These are phyloP conservation scores for Subacronicta megacephala DNA, from an alignment of 2,888 invertebrate genomes.

Conservation along the genomic window DNA sequence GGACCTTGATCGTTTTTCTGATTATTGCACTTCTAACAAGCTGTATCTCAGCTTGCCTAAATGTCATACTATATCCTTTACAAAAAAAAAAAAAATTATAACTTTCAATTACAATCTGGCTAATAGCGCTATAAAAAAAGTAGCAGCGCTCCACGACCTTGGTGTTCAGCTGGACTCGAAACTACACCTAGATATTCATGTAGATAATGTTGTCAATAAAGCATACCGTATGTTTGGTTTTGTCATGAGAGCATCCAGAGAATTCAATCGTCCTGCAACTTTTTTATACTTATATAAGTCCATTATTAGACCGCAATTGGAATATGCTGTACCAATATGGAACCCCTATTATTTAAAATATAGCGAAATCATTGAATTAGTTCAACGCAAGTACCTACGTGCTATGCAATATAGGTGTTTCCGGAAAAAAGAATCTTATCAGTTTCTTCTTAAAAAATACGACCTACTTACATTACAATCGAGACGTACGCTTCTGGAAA, in stretches of 20 bases:
- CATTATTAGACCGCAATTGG: no score
- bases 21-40: constrained; percentile 2
- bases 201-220: background rate
- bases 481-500: background rate
- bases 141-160: background rate
- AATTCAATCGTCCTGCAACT: no score
- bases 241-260: background rate
- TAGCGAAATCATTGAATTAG: background rate
- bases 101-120: no score
- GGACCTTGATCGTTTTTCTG: constrained; percentile 2
- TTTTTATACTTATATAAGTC: constrained; percentile 74
- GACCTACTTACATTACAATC: background rate
- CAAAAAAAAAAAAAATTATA: constrained; percentile 3
- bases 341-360: background rate
- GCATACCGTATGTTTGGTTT: constrained; percentile 2
- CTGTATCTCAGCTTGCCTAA: constrained; percentile 1
- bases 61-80: constrained; percentile 1
- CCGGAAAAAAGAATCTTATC: background rate
- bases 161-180: background rate
- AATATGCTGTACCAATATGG: background rate
- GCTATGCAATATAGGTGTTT: constrained; percentile 3
- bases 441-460: constrained; percentile 1
- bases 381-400: background rate
- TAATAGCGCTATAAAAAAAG: no score
- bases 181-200: background rate